Evolutionary conservation across 2,113 vertebrate species (phyloP).

Genomic region (Dicaeum eximium): DNA sequence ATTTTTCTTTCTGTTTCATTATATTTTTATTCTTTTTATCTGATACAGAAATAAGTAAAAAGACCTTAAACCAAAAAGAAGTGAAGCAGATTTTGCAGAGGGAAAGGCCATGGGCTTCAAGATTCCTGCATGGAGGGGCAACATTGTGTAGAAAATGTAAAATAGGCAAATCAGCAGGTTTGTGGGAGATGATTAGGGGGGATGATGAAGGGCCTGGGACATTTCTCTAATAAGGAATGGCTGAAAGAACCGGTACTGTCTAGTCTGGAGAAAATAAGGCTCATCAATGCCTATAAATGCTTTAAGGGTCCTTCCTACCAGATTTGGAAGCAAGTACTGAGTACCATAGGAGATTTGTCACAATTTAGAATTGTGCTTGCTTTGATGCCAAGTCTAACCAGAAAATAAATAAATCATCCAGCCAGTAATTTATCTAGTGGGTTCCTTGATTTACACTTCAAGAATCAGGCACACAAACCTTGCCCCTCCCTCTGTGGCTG

Average conservation of each 20-base stretch:
- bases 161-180: not conserved
- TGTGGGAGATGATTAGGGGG: not conserved
- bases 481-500: not conserved
- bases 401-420: not conserved
- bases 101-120: not conserved
- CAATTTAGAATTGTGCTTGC: not conserved
- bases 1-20: not conserved
- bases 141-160: not conserved
- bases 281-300: not conserved
- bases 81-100: not conserved
- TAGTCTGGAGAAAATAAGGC: not conserved
- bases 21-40: not conserved
- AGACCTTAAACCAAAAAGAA: not conserved
- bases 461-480: not conserved
- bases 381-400: not conserved
- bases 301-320: not conserved
- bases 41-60: not conserved
- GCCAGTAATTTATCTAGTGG: not conserved
- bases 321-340: not conserved
- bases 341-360: not conserved
- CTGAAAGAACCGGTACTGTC: not conserved
- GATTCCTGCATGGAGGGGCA: not conserved
- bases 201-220: not conserved
- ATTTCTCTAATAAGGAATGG: not conserved
- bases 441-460: not conserved